Conservation (phyloP, 2,113 vertebrate species). For the Conger conger region DNA sequence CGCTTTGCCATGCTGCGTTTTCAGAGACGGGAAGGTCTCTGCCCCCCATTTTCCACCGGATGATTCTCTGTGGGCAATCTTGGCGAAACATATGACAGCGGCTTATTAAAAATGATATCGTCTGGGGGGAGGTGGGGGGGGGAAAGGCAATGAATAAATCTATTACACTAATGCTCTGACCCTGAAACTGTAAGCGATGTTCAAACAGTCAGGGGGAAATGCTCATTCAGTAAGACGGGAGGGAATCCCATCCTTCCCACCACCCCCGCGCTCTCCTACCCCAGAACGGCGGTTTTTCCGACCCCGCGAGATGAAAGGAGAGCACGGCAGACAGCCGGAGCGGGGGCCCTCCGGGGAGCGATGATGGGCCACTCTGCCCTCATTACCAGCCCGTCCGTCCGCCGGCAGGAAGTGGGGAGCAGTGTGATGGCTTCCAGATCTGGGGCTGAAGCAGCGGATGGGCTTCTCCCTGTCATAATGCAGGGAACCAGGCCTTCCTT, state of each 20-base stretch:
- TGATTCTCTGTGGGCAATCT: slow-evolving; percentile 51
- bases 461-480: slow-evolving; percentile 3
- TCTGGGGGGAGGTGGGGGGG: slow-evolving; percentile 19
- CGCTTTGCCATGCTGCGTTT: slow-evolving; percentile 36
- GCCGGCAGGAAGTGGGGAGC: slow-evolving; percentile 44
- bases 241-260: slow-evolving; percentile 15
- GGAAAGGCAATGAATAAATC: slow-evolving; percentile 66
- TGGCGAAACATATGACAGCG: slow-evolving; percentile 55
- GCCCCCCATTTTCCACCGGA: slow-evolving; percentile 48
- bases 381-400: slow-evolving; percentile 25
- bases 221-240: slow-evolving; percentile 35
- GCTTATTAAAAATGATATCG: slow-evolving; percentile 59
- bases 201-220: slow-evolving; percentile 46
- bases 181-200: slow-evolving; percentile 61
- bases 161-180: slow-evolving; percentile 62
- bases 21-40: slow-evolving; percentile 34
- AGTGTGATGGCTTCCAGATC: slow-evolving; percentile 53
- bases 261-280: slow-evolving; percentile 4
- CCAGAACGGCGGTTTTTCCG: slow-evolving; percentile 35
- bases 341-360: too few relatives aligned
- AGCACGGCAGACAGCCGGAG: slow-evolving; percentile 47
- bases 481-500: neutral
- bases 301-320: slow-evolving; percentile 28
- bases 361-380: neutral
- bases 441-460: slow-evolving; percentile 35